Evolutionary conservation across 2,888 invertebrate species (phyloP).

Genomic region (Parelbella ahira): DNA sequence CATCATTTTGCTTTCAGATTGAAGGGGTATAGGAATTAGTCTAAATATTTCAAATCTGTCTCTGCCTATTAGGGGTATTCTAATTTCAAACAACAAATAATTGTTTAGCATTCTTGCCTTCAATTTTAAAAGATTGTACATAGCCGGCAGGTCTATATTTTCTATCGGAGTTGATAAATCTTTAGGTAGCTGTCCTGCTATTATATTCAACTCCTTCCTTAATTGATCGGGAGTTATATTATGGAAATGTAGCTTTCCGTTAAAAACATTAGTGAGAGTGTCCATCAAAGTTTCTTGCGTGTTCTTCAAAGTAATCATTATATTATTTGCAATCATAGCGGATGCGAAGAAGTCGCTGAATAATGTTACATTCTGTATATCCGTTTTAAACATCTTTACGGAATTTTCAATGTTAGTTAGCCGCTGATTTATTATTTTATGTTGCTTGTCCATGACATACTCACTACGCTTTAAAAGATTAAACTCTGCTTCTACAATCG

Average conservation of each 20-base stretch:
- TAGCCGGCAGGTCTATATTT: slow-evolving; percentile 7
- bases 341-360: slow-evolving; percentile 2
- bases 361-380: background rate
- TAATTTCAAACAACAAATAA: slow-evolving; percentile 7
- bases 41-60: slow-evolving; percentile 1
- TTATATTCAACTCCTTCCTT: slow-evolving; percentile 2
- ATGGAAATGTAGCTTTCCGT: slow-evolving; percentile 1
- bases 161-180: slow-evolving; percentile 6
- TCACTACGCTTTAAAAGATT: slow-evolving; percentile 3
- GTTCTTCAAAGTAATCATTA: background rate
- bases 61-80: slow-evolving; percentile 4
- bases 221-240: background rate
- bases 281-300: slow-evolving; percentile 6
- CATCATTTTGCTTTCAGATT: slow-evolving; percentile 1
- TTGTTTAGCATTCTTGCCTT: slow-evolving; percentile 3
- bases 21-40: slow-evolving; percentile 1
- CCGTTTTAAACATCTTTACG: background rate
- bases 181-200: slow-evolving; percentile 6
- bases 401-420: background rate
- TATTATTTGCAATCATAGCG: slow-evolving; percentile 1
- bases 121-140: slow-evolving; percentile 6
- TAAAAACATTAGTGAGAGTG: slow-evolving; percentile 7
- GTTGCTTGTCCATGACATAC: slow-evolving; percentile 4
- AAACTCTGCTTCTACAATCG: slow-evolving; percentile 8
- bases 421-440: slow-evolving; percentile 2